phyloP scores from a whole-genome alignment of 2,888 invertebrate genomes.

The Limenitis camilla region DNA sequence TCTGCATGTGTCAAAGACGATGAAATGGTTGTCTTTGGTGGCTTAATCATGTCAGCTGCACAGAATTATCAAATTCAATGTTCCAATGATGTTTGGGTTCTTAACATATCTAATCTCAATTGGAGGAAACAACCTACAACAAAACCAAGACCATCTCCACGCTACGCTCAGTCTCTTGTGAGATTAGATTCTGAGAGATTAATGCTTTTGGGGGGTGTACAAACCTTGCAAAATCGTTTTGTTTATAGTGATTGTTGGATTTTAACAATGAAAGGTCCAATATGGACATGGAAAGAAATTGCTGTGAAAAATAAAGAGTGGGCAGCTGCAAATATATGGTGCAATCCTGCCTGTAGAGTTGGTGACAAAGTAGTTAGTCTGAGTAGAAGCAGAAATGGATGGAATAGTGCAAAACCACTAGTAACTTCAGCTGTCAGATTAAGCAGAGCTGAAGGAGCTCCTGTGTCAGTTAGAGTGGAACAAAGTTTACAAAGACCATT shows the following conservation, averaged over 20 bases:
- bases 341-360: slow-evolving; percentile 90
- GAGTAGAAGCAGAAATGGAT: slow-evolving; percentile 75
- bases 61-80: slow-evolving; percentile 65
- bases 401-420: slow-evolving; percentile 69
- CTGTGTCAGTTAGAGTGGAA: slow-evolving; percentile 64
- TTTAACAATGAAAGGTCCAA: slow-evolving; percentile 81
- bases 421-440: slow-evolving; percentile 73
- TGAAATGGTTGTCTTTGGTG: slow-evolving; percentile 89
- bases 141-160: slow-evolving; percentile 81
- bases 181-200: slow-evolving; percentile 84
- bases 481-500: slow-evolving; percentile 67
- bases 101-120: slow-evolving; percentile 82
- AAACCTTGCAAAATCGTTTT: slow-evolving; percentile 83
- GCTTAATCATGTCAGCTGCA: slow-evolving; percentile 72
- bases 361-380: slow-evolving; percentile 86
- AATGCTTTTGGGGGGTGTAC: slow-evolving; percentile 89
- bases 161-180: slow-evolving; percentile 96
- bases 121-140: slow-evolving; percentile 87
- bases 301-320: slow-evolving; percentile 84
- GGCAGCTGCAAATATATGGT: slow-evolving; percentile 92
- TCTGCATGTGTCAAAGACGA: slow-evolving; percentile 89
- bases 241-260: slow-evolving; percentile 94
- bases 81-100: slow-evolving; percentile 92
- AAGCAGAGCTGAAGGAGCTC: slow-evolving; percentile 57
- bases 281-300: slow-evolving; percentile 85